A percentile compares a stretch with the other conserved stretches of the same genome.
These are phyloP conservation scores for Sebastes steindachneri DNA, from an alignment of 2,797 vertebrate species.

Conservation along the genomic window DNA sequence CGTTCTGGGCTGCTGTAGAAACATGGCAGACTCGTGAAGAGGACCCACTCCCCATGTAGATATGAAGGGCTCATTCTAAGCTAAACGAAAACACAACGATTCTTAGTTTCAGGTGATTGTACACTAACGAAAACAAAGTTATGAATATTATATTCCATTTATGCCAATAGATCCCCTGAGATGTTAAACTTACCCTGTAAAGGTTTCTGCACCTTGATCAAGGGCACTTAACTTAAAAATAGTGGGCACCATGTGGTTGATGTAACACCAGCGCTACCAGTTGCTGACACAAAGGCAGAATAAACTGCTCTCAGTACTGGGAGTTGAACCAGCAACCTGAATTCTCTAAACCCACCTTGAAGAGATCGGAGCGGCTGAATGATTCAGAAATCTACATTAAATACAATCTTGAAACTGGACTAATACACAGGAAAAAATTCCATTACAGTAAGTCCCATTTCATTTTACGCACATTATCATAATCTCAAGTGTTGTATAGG, in stretches of 20 bases:
- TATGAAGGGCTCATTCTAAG: no score
- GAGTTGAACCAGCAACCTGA: neutral
- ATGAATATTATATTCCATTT: no score
- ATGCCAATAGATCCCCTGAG: no score
- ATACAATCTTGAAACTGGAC: neutral
- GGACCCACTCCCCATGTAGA: no score
- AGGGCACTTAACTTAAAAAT: neutral
- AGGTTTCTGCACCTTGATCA: neutral
- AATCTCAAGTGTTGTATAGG: constrained; percentile 33
- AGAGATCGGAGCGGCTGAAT: neutral
- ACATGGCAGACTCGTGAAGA: no score
- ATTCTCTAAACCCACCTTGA: neutral
- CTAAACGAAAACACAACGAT: no score
- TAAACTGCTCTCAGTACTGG: neutral
- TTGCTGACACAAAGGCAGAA: neutral
- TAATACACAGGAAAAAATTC: neutral
- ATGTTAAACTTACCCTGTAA: neutral
- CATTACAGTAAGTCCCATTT: constrained; percentile 1
- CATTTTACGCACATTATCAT: constrained; percentile 18
- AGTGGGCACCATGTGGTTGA: neutral
- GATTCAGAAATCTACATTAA: neutral
- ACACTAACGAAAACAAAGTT: no score
- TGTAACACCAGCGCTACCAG: neutral
- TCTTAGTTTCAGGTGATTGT: no score
- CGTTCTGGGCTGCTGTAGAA: no score